Base-by-base conservation (phyloP, 2,113 vertebrate genomes). In the Chrysemys picta region DNA sequence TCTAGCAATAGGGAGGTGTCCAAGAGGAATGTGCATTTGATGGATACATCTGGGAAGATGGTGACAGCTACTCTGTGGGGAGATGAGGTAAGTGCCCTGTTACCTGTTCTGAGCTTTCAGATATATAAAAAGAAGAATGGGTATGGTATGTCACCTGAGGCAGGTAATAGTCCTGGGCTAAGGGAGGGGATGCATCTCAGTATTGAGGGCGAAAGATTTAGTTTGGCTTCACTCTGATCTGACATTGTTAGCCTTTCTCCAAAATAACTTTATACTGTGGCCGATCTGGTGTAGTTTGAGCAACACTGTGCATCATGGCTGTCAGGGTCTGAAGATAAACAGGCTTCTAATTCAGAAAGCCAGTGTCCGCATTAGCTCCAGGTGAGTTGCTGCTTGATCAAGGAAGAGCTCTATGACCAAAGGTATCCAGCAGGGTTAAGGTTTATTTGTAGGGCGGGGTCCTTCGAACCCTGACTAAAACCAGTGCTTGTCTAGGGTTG, bases 61-160 rank as follows among this genome's bases (percentile, higher is more conserved):
- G 99, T 99, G 97, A 98, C 98, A 2, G 97, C 99, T 57, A 99
- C 99, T 0, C 97, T 99, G 54, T 99, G 99, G 99, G 99, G 99
- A 93, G 98, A 98, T 16, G 99, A 99, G 91, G 99, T 99, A 97
- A 94, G 98, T 98, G 38, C 85, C 86, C 31, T 83, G 65, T 90
- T 96, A 88, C 93, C 90, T 93, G 85, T 75, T 88, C 95, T 57
- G 83, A 35, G 25, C 19, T 50, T 82, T 35, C 49, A 84, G 83
- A 82, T 92, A 85, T 89, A 79, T 38, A 54, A 53, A 62, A 38
- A 8, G n/a, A 90, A 53, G 79, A 80, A 53, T 6, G 9, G 85
- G 29, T 4, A 59, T 45, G 38, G 76, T 88, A 42, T 87, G 87
- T 95, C 94, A 93, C 85, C 91, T 0, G 3, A 91, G 96, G 89